Base-by-base conservation (phyloP, 1,140 invertebrate genomes). In the Neodiprion fabricii region DNA sequence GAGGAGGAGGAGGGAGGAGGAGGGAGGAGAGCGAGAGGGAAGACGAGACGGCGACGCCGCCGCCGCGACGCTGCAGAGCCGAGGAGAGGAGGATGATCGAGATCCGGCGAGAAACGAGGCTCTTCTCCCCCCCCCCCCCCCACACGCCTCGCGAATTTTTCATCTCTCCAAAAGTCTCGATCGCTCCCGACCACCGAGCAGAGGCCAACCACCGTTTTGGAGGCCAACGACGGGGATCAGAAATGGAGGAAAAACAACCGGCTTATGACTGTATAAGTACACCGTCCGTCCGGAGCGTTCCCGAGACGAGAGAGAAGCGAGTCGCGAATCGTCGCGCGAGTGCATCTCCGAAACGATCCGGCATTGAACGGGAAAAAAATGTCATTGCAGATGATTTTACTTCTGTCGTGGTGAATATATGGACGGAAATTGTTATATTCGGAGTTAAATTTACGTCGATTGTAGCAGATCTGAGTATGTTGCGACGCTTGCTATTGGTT, bases 61-160 rank as follows among this genome's bases (percentile, higher is more conserved):
- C 65, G 67, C 68, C 47, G 48, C 53, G 17, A 17, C 21, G 23
- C 10, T 72, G 23, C 7, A 70, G 65, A 28, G 10, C 61, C 67
- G 66, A 72, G 28, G 11, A 69, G 17, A 70, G 71, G 48, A 75
- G 23, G 28, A 75, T 48, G 67, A 75, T 75, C 74, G 74, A 70
- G 73, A 73, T 76, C 70, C 61, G 53, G 53, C 61, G 73, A 70
- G 68, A 73, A 47, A 48, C 68, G 61, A 67, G 53, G 69, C 28
- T 40, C 28, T 40, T 40, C 28, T 5, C 28, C 0, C 2, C 5
- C 28, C 28, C 69, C 66, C 67, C 69, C 72, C 75, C 75, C 72
- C 73, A 71, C 73, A 73, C 73, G 75, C 68, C 71, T 73, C 73
- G 65, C 68, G 75, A 76, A 76, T 73, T 72, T 76, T 73, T 50